These are phyloP conservation scores for Periophthalmus modestus DNA, from an alignment of 2,113 vertebrate genomes.

Conservation along the genomic window DNA sequence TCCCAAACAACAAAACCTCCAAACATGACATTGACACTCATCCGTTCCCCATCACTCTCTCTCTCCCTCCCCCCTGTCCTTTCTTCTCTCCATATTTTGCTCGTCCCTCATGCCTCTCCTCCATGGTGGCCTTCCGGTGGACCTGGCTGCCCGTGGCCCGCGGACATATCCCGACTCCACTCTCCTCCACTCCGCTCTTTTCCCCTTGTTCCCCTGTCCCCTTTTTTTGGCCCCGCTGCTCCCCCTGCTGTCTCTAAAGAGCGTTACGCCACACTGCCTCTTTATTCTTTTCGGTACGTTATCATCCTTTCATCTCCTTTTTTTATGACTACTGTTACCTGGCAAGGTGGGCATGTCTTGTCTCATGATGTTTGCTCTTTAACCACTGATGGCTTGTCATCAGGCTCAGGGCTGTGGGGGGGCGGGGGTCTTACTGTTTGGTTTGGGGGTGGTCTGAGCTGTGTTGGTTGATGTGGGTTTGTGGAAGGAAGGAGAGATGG, in stretches of 20 bases:
- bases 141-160: slow-evolving; percentile 79
- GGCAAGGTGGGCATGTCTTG: slow-evolving; percentile 75
- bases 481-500: slow-evolving; percentile 58
- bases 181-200: slow-evolving; percentile 88
- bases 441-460: slow-evolving; percentile 68
- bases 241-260: slow-evolving; percentile 99
- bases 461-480: slow-evolving; percentile 63
- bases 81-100: slow-evolving; percentile 78
- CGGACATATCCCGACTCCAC: slow-evolving; percentile 82
- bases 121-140: slow-evolving; percentile 80
- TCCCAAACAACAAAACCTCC: slow-evolving; percentile 15
- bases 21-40: slow-evolving; percentile 42
- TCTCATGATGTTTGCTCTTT: slow-evolving; percentile 72
- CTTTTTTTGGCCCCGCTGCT: slow-evolving; percentile 92
- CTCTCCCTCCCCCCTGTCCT: slow-evolving; percentile 86
- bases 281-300: slow-evolving; percentile 99
- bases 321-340: slow-evolving; percentile 81
- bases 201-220: slow-evolving; percentile 88
- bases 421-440: slow-evolving; percentile 59
- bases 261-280: slow-evolving; percentile 99
- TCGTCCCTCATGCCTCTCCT: slow-evolving; percentile 70
- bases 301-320: slow-evolving; percentile 96
- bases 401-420: slow-evolving; percentile 58
- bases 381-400: slow-evolving; percentile 66
- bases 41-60: slow-evolving; percentile 64